phyloP scores from a whole-genome alignment of 2,888 invertebrate genomes.

The Nemoura dubitans region DNA sequence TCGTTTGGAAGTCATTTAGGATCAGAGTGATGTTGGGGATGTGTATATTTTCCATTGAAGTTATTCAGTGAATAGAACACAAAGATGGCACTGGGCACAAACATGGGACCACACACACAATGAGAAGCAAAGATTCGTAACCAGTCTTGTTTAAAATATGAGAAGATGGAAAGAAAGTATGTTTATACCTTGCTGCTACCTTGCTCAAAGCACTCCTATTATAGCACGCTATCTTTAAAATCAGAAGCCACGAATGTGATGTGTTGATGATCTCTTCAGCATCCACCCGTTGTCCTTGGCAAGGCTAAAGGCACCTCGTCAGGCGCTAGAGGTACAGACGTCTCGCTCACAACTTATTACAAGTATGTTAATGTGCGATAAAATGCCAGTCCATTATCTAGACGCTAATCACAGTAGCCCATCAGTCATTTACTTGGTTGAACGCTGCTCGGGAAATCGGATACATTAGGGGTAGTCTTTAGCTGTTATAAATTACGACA shows the following conservation, averaged over 20 bases:
- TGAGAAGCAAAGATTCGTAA: no score
- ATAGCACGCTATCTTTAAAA: neutral
- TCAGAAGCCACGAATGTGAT: constrained; percentile 19
- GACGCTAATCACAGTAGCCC: neutral
- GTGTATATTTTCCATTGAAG: no score
- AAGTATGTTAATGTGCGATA: constrained; percentile 15
- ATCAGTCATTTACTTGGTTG: neutral
- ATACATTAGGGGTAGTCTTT: neutral
- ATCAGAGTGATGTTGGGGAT: no score
- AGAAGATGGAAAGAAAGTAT: no score
- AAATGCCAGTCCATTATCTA: neutral
- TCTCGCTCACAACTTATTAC: neutral
- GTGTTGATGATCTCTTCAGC: constrained; percentile 16
- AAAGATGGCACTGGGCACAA: no score
- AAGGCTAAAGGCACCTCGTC: constrained; percentile 15
- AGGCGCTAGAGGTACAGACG: neutral
- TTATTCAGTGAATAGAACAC: no score
- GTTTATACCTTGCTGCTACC: no score
- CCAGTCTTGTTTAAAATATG: no score
- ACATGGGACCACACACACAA: no score
- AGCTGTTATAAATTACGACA: neutral
- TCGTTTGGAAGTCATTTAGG: no score
- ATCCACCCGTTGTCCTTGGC: constrained; percentile 27
- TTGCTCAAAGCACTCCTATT: no score
- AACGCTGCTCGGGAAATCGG: neutral